Evolutionary conservation across 2,113 vertebrate species (phyloP), one percentile per base, ranked within the genome.

Genomic region (Toxotes chatareus): DNA sequence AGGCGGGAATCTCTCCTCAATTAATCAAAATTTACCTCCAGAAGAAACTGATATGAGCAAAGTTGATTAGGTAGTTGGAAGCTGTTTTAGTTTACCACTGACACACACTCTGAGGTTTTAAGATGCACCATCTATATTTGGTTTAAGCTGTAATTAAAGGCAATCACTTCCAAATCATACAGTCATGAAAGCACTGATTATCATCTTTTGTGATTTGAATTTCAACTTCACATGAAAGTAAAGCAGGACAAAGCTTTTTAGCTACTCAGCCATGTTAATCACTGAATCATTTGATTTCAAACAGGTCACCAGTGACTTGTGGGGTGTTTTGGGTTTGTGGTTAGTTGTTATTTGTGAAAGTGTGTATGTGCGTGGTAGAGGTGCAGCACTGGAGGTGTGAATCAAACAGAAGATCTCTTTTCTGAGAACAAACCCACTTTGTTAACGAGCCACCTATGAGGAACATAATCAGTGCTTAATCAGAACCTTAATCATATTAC

Each of bases 111-210:
- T 27, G 60, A 62, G 67, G 23, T 73, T 80, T 75, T 73, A 10
- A 68, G 42, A 82, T 51, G 21, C 46, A 42, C 4, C 27, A 3
- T 55, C 62, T 79, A 59, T 66, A 83, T 82, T 86, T 77, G 59
- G 67, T 73, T 80, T 72, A 59, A 84, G 61, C 61, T 69, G 62
- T 84, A 89, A 88, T 89, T 88, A 84, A 83, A 86, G 71, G 71
- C 83, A 87, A 65, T 85, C 66, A 66, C 70, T 83, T 87, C 51
- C 74, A 85, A 85, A 83, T 86, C 80, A 88, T 71, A 85, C 80
- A 89, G 67, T 76, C 74, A 79, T 71, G 27, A 38, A 67, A 34
- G 34, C n/a, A 55, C 80, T 80, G 76, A 82, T 87, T 83, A 72
- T 59, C 80, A 70, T 83, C 27, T 72, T 90, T 83, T 88, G 81